Conservation (phyloP, 2,888 invertebrate species). For the Thumatha senex region DNA sequence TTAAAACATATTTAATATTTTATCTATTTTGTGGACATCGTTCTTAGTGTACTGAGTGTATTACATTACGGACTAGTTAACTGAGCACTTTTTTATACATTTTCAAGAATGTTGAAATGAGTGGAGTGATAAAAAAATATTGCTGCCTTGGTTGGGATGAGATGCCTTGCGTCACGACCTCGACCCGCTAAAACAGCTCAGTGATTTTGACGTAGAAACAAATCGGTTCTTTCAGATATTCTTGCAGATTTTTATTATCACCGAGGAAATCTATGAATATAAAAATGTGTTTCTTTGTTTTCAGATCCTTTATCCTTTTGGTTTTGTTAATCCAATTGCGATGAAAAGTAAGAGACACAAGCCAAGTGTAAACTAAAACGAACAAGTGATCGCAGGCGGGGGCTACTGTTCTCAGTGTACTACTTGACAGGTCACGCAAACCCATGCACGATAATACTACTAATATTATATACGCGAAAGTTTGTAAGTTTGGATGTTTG, state of each 20-base stretch:
- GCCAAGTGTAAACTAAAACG: too few relatives aligned
- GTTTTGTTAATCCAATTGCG: not conserved
- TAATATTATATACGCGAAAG: too few relatives aligned
- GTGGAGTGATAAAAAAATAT: conserved; percentile 50
- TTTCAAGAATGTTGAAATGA: conserved; percentile 42
- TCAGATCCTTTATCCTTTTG: too few relatives aligned
- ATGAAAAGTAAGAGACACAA: too few relatives aligned
- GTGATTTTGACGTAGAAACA: not conserved
- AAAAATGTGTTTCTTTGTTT: too few relatives aligned
- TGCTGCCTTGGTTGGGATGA: conserved; percentile 35
- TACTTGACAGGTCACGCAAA: too few relatives aligned
- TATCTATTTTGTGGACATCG: not conserved
- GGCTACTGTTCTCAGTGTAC: too few relatives aligned
- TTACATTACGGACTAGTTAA: conserved; percentile 27
- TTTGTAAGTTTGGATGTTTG: too few relatives aligned
- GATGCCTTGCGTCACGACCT: conserved; percentile 6
- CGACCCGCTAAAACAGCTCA: conserved; percentile 13
- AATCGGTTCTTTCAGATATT: conserved; percentile 1
- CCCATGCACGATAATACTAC: too few relatives aligned
- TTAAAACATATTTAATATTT: too few relatives aligned
- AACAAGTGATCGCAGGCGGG: too few relatives aligned
- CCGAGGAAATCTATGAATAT: too few relatives aligned
- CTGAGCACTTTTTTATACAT: conserved; percentile 32
- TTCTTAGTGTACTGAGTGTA: conserved; percentile 18
- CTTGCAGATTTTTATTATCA: not conserved